Base-by-base conservation (phyloP, 2,113 vertebrate genomes). In the Gadus chalcogrammus region DNA sequence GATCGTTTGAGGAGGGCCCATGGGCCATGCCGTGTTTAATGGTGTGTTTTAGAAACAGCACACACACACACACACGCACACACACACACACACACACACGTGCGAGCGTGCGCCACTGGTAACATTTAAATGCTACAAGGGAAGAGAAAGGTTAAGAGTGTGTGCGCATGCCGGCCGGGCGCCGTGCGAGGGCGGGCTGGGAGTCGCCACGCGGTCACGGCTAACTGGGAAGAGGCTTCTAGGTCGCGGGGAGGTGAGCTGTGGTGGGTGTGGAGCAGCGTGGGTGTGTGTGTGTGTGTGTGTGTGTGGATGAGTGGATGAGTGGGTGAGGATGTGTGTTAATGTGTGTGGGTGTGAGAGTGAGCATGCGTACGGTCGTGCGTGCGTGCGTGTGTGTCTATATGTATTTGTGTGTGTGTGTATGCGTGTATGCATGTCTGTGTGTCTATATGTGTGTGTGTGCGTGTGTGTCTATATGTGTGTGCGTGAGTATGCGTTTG, bases 81-180 rank as follows among this genome's bases (percentile, higher is more conserved):
- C 38, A 42, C 5, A 42, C 38, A 42, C 38, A 42, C 38, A 84
- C 38, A 42, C 38, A 4, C 38, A 42, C 38, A 42, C 11, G 38
- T 42, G 38, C 38, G 1, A 42, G 38, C 38, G 38, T 42, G 38
- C 38, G 11, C 38, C 38, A 82, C 72, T 73, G 76, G 68, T 81
- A 82, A 78, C 78, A 84, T 81, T 85, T 87, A 79, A 85, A 87
- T 73, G 74, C 63, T 79, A 79, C 72, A 79, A 72, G 79, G 75
- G 71, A 76, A 70, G 62, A 68, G 74, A 65, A 85, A 85, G 82
- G 82, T 83, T 83, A 88, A 73, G 17, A 68, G 64, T 73, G 64
- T 72, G 64, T 65, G 65, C 56, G 68, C 22, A 16, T 69, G 66
- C 67, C 53, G 58, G 63, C 61, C 5, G 38, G 64, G 59, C 70